Base-by-base conservation (phyloP, 2,113 vertebrate genomes). In the Anoura caudifer region DNA sequence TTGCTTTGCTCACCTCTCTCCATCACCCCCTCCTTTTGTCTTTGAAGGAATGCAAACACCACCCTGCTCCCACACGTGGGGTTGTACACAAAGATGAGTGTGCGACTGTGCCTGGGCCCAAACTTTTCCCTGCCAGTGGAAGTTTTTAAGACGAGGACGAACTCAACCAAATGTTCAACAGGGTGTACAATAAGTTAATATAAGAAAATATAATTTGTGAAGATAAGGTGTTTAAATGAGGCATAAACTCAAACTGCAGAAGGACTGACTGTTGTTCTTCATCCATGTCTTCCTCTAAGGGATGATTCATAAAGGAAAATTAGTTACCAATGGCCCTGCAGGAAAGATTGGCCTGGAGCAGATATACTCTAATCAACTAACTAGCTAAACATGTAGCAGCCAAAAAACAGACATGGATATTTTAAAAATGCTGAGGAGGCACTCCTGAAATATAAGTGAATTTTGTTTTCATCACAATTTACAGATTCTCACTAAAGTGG, bases 1-100 rank as follows among this genome's bases (percentile, higher is more conserved):
- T 91, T 94, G 77, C 91, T 96, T 89, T 88, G n/a, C 45, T 96
- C 93, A 85, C 59, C 83, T 95, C 82, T 96, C 86, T 94, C 24
- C 41, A 19, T 13, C 1, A 0, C 73, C 12, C 33, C 73, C 47
- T 31, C 76, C 61, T 69, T 43, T 13, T 24, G 17, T 72, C 86
- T 87, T 91, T 52, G 86, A 43, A 65, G 36, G 70, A 88, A 96
- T 41, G 43, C 67, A 94, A 93, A 93, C 56, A 50, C 54, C 84
- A 31, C 4, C 0, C n/a, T 47, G 33, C 31, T 50, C 16, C 47
- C 61, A 20, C 13, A 50, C 0, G 0, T 72, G 73, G 9, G 16
- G 6, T 5, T 54, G 31, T 28, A 28, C 65, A 28, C 19, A 26
- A 4, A 81, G 83, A 41, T 65, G 72, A 94, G 67, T 41, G 22